Evolutionary conservation across 2,797 vertebrate species (phyloP).

Genomic region (Poliocrania exsul): DNA sequence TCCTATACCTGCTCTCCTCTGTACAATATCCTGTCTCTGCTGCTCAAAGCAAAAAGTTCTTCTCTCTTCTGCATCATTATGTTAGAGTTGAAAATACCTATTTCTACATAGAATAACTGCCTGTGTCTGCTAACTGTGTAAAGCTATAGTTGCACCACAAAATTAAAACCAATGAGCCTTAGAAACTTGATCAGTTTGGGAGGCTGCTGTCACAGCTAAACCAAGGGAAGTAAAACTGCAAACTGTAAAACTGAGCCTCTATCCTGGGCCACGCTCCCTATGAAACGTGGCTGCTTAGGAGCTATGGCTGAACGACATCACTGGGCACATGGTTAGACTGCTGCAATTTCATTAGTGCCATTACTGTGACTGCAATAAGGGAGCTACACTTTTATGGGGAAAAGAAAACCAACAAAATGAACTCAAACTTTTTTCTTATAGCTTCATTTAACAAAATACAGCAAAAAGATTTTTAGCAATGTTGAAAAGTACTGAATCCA

Average conservation of each 20-base stretch:
- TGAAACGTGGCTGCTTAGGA: not conserved
- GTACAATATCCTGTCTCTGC: fast-evolving
- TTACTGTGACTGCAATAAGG: not conserved
- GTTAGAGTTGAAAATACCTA: not conserved
- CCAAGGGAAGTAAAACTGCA: not conserved
- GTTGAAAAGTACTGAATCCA: not conserved
- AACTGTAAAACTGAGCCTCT: not conserved
- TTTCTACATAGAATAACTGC: not conserved
- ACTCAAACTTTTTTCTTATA: not conserved
- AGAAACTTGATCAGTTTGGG: not conserved
- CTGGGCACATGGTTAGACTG: fast-evolving
- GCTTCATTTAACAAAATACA: not conserved
- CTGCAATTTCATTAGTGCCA: not conserved
- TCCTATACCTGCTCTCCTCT: not conserved
- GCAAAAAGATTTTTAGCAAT: not conserved
- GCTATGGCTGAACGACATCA: not conserved
- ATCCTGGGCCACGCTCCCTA: not conserved
- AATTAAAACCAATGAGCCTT: not conserved
- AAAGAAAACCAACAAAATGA: not conserved
- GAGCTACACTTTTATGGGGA: not conserved
- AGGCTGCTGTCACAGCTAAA: not conserved
- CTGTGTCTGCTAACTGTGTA: not conserved
- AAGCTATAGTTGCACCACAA: not conserved
- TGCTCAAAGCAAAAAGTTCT: not conserved
- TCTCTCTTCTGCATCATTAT: not conserved